Evolutionary conservation across 2,888 invertebrate genomes (phyloP).

Genomic region (Selenia dentaria): DNA sequence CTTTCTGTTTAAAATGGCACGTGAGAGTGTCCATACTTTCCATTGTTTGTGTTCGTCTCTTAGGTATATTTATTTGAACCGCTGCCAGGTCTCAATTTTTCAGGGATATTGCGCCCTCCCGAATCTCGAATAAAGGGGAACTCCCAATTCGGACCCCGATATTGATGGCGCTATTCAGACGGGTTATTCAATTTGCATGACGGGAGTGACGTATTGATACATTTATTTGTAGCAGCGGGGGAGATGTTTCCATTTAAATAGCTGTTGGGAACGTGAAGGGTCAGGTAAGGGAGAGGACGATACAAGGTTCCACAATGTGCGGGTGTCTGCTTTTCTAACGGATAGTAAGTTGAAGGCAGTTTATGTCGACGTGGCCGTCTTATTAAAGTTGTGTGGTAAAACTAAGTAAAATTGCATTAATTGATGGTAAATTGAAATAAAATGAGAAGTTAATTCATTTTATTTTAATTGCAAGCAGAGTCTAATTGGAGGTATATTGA

Average conservation of each 20-base stretch:
- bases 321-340: too few relatives aligned
- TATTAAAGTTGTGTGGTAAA: too few relatives aligned
- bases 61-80: conserved; percentile 30
- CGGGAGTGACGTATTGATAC: conserved; percentile 22
- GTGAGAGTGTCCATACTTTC: background rate
- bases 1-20: too few relatives aligned
- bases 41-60: background rate
- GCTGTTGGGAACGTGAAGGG: conserved; percentile 3
- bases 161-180: conserved; percentile 25
- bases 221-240: conserved; percentile 23
- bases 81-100: conserved; percentile 35
- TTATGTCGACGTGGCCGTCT: too few relatives aligned
- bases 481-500: too few relatives aligned
- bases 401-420: too few relatives aligned
- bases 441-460: too few relatives aligned
- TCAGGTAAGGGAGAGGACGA: background rate
- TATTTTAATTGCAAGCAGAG: too few relatives aligned
- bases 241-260: conserved; percentile 17
- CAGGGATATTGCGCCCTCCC: conserved; percentile 29
- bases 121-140: conserved; percentile 24
- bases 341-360: too few relatives aligned
- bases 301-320: too few relatives aligned
- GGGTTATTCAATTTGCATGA: conserved; percentile 30
- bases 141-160: conserved; percentile 21
- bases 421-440: too few relatives aligned